These are phyloP conservation scores for Drosophila rellima DNA, from an alignment of 2,888 invertebrate species.

Conservation along the genomic window DNA sequence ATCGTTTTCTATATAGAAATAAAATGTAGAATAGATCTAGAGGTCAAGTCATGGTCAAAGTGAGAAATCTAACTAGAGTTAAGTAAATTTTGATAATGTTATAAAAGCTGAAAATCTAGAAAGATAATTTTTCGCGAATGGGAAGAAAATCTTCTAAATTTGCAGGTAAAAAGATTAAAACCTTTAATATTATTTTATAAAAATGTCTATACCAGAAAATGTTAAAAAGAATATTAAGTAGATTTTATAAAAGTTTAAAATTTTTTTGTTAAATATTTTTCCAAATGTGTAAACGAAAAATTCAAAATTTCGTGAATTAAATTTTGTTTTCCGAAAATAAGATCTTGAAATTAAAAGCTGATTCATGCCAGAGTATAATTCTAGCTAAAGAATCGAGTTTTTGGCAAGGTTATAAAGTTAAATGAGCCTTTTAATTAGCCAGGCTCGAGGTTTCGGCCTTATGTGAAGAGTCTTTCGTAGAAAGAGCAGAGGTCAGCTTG, in stretches of 20 bases:
- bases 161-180: not conserved
- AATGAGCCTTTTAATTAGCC: slow-evolving; percentile 9
- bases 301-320: not conserved
- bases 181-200: not conserved
- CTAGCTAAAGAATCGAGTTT: not conserved
- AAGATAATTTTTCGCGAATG: not conserved
- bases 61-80: not conserved
- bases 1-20: not conserved
- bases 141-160: not conserved
- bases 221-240: not conserved
- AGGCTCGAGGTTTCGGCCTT: slow-evolving; percentile 1
- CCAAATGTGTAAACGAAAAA: not conserved
- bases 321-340: not conserved
- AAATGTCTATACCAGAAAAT: not conserved
- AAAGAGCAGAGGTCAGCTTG: slow-evolving; percentile 31
- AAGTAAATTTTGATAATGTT: not conserved
- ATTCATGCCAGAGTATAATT: not conserved
- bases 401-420: not conserved
- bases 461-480: slow-evolving; percentile 6
- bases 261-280: not conserved
- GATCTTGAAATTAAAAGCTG: not conserved
- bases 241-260: not conserved
- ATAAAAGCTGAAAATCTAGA: not conserved
- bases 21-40: not conserved
- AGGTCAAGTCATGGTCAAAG: slow-evolving; percentile 1